Evolutionary conservation across 1,140 invertebrate species (phyloP), one percentile per base, ranked within the genome.

Genomic region (Reticulitermes speratus): DNA sequence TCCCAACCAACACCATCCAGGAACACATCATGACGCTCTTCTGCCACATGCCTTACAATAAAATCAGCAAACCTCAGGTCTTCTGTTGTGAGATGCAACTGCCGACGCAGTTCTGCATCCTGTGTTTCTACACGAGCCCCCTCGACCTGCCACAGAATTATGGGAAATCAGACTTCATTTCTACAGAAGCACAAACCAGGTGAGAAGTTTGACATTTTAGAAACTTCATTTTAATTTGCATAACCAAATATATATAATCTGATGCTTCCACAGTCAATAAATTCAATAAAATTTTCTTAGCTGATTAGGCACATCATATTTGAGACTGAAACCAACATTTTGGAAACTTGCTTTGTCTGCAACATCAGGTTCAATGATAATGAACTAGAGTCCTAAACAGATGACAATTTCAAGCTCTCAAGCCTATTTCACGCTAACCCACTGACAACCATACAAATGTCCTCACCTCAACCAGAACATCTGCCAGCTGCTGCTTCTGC

Each of bases 11-110:
- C 95, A 0, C 95, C 95, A 89, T 96, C 95, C 83, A 96, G 89
- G 89, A 95, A 96, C 52, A 94, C 94, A 91, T 97, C 96, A 86
- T 96, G 94, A 88, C 95, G 94, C 23, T 96, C 95, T 86, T 95
- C 93, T 30, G 95, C 93, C 0, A 98, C 97, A 90, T 97, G 96
- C 86, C 97, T 95, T 11, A 99, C 95, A 48, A 99, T 92, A 90
- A 96, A 97, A 90, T 99, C 98, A 81, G 97, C 97, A 92, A 99
- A 99, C 90, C 99, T 93, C 21, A 99, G 92, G 91, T 99, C 99
- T 89, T 99, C 98, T 0, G 98, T 99, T 30, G 97, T 97, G 23
- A 99, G 92, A 89, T 96, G 94, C 12, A 99, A 90, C 89, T 96
- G 95, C 83, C 96, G 94, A 88, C 96, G 94, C 48, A 99, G 90